Base-by-base conservation (phyloP, 1,140 invertebrate genomes). In the Thereuonema tuberculata region DNA sequence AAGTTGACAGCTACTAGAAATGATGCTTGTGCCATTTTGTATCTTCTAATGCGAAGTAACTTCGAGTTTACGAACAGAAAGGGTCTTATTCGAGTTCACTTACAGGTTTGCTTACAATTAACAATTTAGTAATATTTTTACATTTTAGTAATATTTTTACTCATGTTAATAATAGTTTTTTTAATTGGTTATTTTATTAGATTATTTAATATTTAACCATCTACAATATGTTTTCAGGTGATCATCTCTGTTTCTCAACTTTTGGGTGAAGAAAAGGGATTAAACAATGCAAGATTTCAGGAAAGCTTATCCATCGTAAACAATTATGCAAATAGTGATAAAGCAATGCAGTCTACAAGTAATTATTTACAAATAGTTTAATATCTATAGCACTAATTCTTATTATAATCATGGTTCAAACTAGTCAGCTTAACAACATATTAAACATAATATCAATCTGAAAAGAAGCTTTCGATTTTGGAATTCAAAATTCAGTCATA, bases 161-260 rank as follows among this genome's bases (percentile, higher is more conserved):
- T n/a, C n/a, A n/a, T n/a, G n/a, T n/a, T n/a, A n/a, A n/a, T n/a
- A n/a, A n/a, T n/a, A n/a, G n/a, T n/a, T n/a, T n/a, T n/a, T n/a
- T n/a, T n/a, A n/a, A n/a, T n/a, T n/a, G n/a, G 9, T 43, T 37
- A 31, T 46, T 56, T 9, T 9, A 56, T 20, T 25, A 14, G 3
- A 24, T 48, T 20, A 17, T 23, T 12, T 12, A 53, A 53, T 12
- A 9, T 20, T 14, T 53, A 21, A 21, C 9, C 50, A 26, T 26
- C 20, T 53, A n/a, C 49, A 56, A 12, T 21, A 24, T 20, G 17
- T 48, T 66, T 70, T 23, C 66, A 79, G 77, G 73, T 78, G 1
- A 94, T 95, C 61, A 93, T 95, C 66, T 90, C 89, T 0, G 90
- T 94, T 9, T 93, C 90, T 1, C 86, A 91, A 75, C 81, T 95